These are phyloP conservation scores for Myathropa florea DNA, from an alignment of 2,888 invertebrate genomes.

Conservation along the genomic window DNA sequence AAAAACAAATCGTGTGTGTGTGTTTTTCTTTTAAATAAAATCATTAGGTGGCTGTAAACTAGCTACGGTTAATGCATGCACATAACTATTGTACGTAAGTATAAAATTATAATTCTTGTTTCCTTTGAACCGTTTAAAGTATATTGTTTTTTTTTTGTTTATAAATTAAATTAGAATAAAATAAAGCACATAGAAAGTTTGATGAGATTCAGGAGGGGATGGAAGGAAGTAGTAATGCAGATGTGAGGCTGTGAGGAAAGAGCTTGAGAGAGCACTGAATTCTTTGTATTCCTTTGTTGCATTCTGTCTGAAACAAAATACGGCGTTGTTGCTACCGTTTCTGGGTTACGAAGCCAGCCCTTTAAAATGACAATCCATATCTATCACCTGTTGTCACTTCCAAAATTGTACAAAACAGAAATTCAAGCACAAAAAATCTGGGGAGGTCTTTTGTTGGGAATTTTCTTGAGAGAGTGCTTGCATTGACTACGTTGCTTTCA, in stretches of 20 bases:
- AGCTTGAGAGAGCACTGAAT: too few species aligned
- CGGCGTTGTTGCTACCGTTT: too few species aligned
- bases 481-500: too few species aligned
- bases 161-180: background rate
- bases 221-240: background rate
- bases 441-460: too few species aligned
- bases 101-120: background rate
- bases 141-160: background rate
- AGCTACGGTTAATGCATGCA: constrained; percentile 16
- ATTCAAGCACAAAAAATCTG: too few species aligned
- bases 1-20: background rate
- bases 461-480: too few species aligned
- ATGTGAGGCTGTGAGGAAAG: background rate
- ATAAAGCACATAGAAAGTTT: background rate
- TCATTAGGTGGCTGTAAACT: constrained; percentile 16
- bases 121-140: background rate
- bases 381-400: too few species aligned
- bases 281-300: too few species aligned
- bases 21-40: background rate
- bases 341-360: too few species aligned
- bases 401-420: too few species aligned
- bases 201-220: background rate
- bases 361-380: too few species aligned
- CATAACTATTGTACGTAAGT: constrained; percentile 4
- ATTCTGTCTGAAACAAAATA: too few species aligned